Evolutionary conservation across 2,113 vertebrate genomes (phyloP).

Genomic region (Tragelaphus imberbis): DNA sequence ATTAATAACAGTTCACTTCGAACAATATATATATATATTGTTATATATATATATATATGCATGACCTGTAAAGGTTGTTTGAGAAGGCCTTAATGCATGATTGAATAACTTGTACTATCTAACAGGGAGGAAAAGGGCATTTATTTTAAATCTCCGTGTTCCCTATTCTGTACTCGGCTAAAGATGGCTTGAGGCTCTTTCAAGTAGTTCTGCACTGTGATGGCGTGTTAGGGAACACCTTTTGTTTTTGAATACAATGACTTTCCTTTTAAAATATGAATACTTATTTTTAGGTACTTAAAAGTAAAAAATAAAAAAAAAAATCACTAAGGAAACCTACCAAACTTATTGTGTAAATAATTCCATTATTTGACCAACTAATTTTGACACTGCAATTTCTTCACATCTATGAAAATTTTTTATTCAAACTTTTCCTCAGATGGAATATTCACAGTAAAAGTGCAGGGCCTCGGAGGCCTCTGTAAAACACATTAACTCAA

Average conservation of each 20-base stretch:
- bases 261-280: background rate
- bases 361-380: background rate
- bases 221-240: background rate
- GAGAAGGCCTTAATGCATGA: constrained; percentile 62
- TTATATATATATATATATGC: background rate
- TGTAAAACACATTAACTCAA: background rate
- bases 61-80: constrained; percentile 70
- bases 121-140: constrained; percentile 60
- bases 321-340: background rate
- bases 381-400: background rate
- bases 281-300: background rate
- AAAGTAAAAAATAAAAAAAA: background rate
- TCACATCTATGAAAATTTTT: background rate
- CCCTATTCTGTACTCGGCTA: background rate
- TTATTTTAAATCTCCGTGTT: constrained; percentile 2
- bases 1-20: constrained; percentile 9
- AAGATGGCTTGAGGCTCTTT: background rate
- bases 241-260: background rate
- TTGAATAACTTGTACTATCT: constrained; percentile 44
- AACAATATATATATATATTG: background rate
- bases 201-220: background rate
- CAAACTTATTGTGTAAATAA: background rate
- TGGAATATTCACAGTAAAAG: background rate
- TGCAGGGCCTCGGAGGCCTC: background rate
- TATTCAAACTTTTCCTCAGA: background rate